Evolutionary conservation across 2,113 vertebrate genomes (phyloP).

Genomic region (Axis porcinus): DNA sequence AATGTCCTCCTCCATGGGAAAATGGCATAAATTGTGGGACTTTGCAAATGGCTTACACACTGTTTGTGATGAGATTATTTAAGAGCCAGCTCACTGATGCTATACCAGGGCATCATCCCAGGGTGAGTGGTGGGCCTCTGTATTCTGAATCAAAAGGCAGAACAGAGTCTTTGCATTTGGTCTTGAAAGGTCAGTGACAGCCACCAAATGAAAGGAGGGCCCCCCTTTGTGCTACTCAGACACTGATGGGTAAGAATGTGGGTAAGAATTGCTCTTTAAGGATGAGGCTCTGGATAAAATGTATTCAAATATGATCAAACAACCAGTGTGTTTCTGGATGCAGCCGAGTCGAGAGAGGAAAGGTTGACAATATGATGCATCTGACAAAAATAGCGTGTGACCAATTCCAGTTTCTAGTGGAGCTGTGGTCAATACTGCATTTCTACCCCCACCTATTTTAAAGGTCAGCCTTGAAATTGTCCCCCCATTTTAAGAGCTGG

Average conservation of each 20-base stretch:
- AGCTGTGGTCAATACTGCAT: background rate
- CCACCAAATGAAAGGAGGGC: background rate
- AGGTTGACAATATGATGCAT: background rate
- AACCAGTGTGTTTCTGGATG: background rate
- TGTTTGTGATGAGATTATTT: constrained; percentile 62
- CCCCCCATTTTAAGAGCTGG: background rate
- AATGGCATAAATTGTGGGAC: constrained; percentile 53
- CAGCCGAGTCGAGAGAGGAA: background rate
- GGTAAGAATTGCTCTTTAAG: background rate
- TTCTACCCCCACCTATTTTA: background rate
- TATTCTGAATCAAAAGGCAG: background rate
- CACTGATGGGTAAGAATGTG: background rate
- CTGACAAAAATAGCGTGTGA: background rate
- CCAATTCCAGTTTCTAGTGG: background rate
- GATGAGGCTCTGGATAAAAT: background rate
- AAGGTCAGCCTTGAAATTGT: background rate
- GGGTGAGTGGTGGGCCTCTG: background rate
- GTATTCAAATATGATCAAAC: background rate
- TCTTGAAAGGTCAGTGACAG: background rate
- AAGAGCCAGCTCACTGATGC: constrained; percentile 49
- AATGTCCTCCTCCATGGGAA: constrained; percentile 63
- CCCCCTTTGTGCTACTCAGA: background rate
- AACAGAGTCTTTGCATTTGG: background rate
- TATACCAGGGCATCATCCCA: background rate
- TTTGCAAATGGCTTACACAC: constrained; percentile 51